Evolutionary conservation across 2,113 vertebrate genomes (phyloP).

Genomic region (Embiotoca jacksoni): DNA sequence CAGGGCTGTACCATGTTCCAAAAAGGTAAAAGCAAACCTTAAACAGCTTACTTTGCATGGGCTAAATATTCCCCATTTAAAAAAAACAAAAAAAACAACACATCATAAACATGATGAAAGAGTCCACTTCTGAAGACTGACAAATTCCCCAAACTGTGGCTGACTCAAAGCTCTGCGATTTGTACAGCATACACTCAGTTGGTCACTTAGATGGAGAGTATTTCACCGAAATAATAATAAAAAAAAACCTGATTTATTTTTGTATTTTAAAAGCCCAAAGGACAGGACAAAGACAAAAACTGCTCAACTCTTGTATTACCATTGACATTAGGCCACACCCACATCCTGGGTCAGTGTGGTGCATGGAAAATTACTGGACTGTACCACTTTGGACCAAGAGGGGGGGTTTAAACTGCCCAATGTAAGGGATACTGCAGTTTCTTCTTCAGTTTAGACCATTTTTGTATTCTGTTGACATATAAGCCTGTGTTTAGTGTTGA

Average conservation of each 20-base stretch:
- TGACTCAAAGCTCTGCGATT: background rate
- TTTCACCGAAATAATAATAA: background rate
- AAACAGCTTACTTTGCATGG: background rate
- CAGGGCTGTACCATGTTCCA: slow-evolving; percentile 36
- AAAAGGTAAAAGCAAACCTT: slow-evolving; percentile 17
- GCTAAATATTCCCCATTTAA: no score
- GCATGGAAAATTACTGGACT: slow-evolving; percentile 80
- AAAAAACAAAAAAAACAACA: background rate
- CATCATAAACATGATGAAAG: slow-evolving; percentile 2
- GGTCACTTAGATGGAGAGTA: background rate
- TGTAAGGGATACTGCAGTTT: slow-evolving; percentile 39
- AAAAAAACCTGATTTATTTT: background rate
- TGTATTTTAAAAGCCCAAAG: slow-evolving; percentile 4
- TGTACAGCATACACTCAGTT: background rate
- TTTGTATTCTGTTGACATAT: background rate
- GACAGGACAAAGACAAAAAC: slow-evolving; percentile 4
- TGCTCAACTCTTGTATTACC: slow-evolving; percentile 18
- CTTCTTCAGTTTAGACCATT: background rate
- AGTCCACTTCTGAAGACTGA: background rate
- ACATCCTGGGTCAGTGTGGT: slow-evolving; percentile 59
- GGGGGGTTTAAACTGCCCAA: slow-evolving; percentile 28
- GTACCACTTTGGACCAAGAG: slow-evolving; percentile 68
- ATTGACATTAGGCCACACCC: slow-evolving; percentile 75
- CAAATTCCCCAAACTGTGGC: slow-evolving; percentile 15
- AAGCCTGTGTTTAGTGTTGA: background rate